Evolutionary conservation across 2,113 vertebrate genomes (phyloP).

Genomic region (Orientallactaga bullata): DNA sequence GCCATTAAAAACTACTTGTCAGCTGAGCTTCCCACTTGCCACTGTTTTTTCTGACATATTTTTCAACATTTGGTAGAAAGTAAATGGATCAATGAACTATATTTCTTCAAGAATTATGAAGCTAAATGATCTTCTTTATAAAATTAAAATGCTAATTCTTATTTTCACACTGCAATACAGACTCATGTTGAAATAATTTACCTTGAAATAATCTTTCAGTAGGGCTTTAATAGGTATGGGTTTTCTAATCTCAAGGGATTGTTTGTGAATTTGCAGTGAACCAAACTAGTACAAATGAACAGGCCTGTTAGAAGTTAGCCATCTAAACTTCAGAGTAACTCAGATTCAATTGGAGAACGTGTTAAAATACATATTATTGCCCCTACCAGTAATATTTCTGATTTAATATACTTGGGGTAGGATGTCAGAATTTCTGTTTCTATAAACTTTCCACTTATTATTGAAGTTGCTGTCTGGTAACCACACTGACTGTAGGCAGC

Average conservation of each 20-base stretch:
- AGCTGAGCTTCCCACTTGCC: slow-evolving; percentile 42
- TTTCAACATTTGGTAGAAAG: slow-evolving; percentile 70
- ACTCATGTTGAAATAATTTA: slow-evolving; percentile 59
- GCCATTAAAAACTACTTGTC: slow-evolving; percentile 57
- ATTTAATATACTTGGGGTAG: not conserved
- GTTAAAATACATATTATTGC: slow-evolving; percentile 32
- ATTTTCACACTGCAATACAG: slow-evolving; percentile 48
- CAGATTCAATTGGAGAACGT: not conserved
- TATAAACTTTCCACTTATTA: not conserved
- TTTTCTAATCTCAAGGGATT: slow-evolving; percentile 10
- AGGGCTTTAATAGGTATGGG: slow-evolving; percentile 3
- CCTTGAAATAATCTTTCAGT: slow-evolving; percentile 37
- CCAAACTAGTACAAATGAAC: slow-evolving; percentile 6
- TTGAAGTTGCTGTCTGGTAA: not conserved
- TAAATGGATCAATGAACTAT: slow-evolving; percentile 69
- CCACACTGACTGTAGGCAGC: not conserved
- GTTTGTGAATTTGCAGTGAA: slow-evolving; percentile 8
- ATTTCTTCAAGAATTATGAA: slow-evolving; percentile 61
- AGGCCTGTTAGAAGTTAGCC: slow-evolving; percentile 36
- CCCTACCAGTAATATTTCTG: not conserved
- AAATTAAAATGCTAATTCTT: slow-evolving; percentile 59
- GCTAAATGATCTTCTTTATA: slow-evolving; percentile 51
- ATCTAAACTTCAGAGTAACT: not conserved
- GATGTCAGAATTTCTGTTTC: slow-evolving; percentile 42
- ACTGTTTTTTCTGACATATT: not conserved